These are phyloP conservation scores for Canis aureus DNA, from an alignment of 2,113 vertebrate species.

Conservation along the genomic window DNA sequence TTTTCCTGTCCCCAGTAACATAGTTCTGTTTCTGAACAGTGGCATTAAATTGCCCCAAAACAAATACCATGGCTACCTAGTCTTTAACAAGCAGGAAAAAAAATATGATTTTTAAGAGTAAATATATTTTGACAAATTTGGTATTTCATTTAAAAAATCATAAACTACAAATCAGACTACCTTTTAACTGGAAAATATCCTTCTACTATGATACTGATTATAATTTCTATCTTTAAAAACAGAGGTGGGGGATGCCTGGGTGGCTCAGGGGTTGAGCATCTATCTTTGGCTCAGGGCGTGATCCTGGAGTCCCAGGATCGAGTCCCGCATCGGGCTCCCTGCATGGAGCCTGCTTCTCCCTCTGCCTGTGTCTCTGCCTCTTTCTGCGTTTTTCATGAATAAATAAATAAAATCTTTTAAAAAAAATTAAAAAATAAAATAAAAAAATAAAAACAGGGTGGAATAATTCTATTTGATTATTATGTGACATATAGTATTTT, in stretches of 20 bases:
- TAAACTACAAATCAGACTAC: not conserved
- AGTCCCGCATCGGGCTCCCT: too few species aligned
- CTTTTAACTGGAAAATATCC: conserved; percentile 32
- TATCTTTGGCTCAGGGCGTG: too few species aligned
- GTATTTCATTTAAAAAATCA: conserved; percentile 21
- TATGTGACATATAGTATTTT: not conserved
- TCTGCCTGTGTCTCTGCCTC: too few species aligned
- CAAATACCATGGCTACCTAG: not conserved
- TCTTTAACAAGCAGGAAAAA: not conserved
- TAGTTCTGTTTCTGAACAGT: conserved; percentile 54
- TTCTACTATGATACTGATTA: not conserved
- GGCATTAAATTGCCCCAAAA: not conserved
- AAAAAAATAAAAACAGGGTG: too few species aligned
- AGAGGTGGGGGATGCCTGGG: not conserved
- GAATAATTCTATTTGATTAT: conserved; percentile 16
- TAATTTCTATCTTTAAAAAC: conserved; percentile 64
- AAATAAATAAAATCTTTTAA: too few species aligned
- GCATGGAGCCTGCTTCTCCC: too few species aligned
- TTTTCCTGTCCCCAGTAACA: conserved; percentile 23
- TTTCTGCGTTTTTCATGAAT: too few species aligned
- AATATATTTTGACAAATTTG: conserved; percentile 25
- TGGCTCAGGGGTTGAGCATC: too few species aligned
- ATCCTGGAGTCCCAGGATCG: too few species aligned
- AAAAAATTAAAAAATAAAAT: too few species aligned
- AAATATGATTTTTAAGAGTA: conserved; percentile 3